phyloP scores from a whole-genome alignment of 1,140 invertebrate genomes.

The Caenorhabditis inopinata region DNA sequence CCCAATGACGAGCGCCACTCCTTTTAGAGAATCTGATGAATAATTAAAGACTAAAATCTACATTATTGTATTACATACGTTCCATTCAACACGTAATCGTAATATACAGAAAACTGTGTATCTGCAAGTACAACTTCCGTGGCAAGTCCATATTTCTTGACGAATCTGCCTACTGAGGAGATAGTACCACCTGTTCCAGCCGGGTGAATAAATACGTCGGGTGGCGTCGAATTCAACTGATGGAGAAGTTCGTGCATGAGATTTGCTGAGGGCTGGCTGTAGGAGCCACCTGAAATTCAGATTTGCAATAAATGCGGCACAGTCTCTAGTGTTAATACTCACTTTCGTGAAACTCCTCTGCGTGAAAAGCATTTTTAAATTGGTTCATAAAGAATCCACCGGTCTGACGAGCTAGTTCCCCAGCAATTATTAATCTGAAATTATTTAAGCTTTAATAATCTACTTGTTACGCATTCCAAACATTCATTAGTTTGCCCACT shows the following conservation, averaged over 20 bases:
- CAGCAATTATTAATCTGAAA: conserved; percentile 30
- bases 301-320: neutral
- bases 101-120: conserved; percentile 54
- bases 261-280: conserved; percentile 48
- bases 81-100: conserved; percentile 52
- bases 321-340: neutral
- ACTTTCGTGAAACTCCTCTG: conserved; percentile 55
- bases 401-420: conserved; percentile 3
- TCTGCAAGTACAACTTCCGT: conserved; percentile 55
- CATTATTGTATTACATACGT: neutral
- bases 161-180: conserved; percentile 56
- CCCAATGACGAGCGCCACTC: conserved; percentile 43
- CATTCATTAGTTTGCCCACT: too few relatives aligned
- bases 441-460: too few relatives aligned
- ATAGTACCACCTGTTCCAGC: conserved; percentile 54
- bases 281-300: conserved; percentile 40
- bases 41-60: neutral
- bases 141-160: conserved; percentile 49
- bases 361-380: conserved; percentile 50
- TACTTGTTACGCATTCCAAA: too few relatives aligned
- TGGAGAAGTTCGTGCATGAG: conserved; percentile 54
- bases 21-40: conserved; percentile 48
- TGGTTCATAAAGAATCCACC: conserved; percentile 56
- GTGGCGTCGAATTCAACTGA: conserved; percentile 40
- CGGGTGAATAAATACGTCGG: conserved; percentile 24